phyloP scores from a whole-genome alignment of 1,140 invertebrate species.

The Copidosoma floridanum region DNA sequence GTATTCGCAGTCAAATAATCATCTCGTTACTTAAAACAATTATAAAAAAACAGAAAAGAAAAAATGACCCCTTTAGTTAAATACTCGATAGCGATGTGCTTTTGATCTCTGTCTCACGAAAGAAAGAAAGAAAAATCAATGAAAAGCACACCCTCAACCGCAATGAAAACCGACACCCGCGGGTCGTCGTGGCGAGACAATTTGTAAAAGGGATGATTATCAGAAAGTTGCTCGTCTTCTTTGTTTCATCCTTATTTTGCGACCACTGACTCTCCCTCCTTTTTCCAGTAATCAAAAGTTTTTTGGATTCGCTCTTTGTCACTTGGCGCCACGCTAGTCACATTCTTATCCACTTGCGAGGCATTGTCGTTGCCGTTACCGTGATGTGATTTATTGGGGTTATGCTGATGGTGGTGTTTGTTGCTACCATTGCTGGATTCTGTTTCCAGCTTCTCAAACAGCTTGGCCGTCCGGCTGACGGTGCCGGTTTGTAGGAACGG shows the following conservation, averaged over 20 bases:
- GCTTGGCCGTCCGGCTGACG: constrained; percentile 50
- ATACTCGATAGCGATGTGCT: too few relatives aligned
- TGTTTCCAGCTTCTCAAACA: constrained; percentile 42
- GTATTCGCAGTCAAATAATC: too few relatives aligned
- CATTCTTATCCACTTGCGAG: too few relatives aligned
- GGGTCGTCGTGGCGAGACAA: background rate
- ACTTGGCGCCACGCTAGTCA: background rate
- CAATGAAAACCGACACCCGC: constrained; percentile 7
- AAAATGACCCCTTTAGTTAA: too few relatives aligned
- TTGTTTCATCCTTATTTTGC: too few relatives aligned
- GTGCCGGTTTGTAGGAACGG: constrained; percentile 46
- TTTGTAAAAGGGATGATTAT: background rate
- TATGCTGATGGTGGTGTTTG: background rate
- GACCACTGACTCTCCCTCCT: too few relatives aligned
- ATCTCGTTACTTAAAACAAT: too few relatives aligned
- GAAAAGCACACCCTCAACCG: too few relatives aligned
- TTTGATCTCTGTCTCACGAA: too few relatives aligned
- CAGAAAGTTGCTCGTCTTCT: background rate
- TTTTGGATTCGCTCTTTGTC: constrained; percentile 47
- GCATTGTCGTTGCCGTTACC: background rate
- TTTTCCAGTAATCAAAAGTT: constrained; percentile 55
- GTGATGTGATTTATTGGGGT: too few relatives aligned
- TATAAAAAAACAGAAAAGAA: too few relatives aligned
- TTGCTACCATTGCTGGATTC: constrained; percentile 18
- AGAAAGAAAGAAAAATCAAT: too few relatives aligned